Evolutionary conservation across 2,888 invertebrate species (phyloP), one percentile per base, ranked within the genome.

Genomic region (Caenorhabditis sp.): DNA sequence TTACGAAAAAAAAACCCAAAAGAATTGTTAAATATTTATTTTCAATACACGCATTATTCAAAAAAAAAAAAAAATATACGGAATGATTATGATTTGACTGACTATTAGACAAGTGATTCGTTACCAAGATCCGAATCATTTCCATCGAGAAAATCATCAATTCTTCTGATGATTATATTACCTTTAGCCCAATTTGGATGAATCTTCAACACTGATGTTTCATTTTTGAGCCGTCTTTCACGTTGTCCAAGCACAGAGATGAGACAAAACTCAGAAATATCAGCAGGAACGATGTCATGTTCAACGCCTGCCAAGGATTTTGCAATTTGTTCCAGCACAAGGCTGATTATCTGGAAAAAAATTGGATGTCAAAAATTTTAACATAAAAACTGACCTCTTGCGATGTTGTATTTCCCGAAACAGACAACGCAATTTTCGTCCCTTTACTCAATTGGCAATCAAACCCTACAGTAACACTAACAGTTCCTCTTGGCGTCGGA

Each of bases 191-290:
- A 81, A 8, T 83, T 84, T 88, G 95, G 95, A 88, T 96, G 95
- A 64, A 97, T 90, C 83, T 94, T 93, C 23, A 97, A 90, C 0
- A 95, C 95, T 84, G 94, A 93, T 88, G 95, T 97, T 88, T 97
- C 96, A 86, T 97, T 95, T 4, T 79, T 79, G n/a, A 97, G 91
- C 86, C 97, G 95, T 69, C 97, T 91, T 87, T 97, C 97, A 37
- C 96, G 90, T 0, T 95, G 95, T 0, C 97, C 97, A 68, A 97
- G 95, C 31, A 97, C 95, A 0, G 95, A 95, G 2, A 96, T 96
- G 57, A 97, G 91, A 88, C 95, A 96, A 89, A 95, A 96, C 88
- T 94, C 94, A 72, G 92, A 92, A 70, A 95, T 89, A 88, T 93
- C 92, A 21, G 79, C 67, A 10, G 78, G 55, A 1, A 58, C 54